Conservation (phyloP, 1,140 invertebrate species). For the Metopolophium dirhodum region DNA sequence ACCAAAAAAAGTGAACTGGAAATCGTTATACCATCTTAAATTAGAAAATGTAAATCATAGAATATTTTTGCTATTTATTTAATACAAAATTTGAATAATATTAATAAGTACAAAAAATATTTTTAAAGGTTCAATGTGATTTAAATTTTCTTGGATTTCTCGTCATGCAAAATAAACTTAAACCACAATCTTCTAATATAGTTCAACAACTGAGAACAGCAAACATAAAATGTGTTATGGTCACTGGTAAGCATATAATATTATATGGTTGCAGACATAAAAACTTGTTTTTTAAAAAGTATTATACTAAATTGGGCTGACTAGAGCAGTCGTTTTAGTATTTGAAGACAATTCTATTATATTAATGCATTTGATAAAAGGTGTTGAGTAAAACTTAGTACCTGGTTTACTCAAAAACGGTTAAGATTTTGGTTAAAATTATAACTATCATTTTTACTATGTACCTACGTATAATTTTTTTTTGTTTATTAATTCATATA, state of each 20-base stretch:
- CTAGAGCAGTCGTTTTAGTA: background rate
- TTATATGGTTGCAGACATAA: background rate
- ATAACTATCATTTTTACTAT: background rate
- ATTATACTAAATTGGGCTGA: background rate
- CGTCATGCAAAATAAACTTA: conserved; percentile 88
- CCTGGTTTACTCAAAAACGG: background rate
- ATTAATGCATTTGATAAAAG: background rate
- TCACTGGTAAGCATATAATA: conserved; percentile 73
- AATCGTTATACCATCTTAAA: conserved; percentile 64
- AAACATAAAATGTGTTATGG: conserved; percentile 87
- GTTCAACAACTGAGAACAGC: conserved; percentile 78
- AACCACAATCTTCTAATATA: conserved; percentile 80
- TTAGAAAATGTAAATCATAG: conserved; percentile 74
- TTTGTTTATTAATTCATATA: background rate
- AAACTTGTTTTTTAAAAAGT: background rate
- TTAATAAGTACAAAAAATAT: conserved; percentile 58
- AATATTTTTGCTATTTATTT: conserved; percentile 60
- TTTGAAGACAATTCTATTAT: background rate
- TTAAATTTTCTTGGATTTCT: conserved; percentile 85
- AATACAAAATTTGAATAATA: conserved; percentile 61
- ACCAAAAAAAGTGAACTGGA: conserved; percentile 69
- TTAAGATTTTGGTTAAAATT: background rate
- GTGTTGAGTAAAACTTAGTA: background rate
- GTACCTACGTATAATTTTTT: no score
- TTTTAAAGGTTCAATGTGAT: conserved; percentile 68